Conservation (phyloP, 1,140 invertebrate genomes). For the Drosophila hydei region DNA sequence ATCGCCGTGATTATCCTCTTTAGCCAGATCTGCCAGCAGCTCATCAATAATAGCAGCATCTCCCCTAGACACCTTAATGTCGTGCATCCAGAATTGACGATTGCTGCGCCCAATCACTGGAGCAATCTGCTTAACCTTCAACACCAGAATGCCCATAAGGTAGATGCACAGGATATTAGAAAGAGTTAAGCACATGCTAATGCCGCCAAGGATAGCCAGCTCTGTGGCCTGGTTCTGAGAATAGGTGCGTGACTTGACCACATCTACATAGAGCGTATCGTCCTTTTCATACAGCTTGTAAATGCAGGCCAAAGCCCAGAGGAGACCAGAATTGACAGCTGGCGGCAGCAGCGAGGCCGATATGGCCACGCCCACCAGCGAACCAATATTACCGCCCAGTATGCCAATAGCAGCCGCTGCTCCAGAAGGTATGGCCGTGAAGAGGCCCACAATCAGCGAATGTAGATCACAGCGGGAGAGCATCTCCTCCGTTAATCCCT, state of each 20-base stretch:
- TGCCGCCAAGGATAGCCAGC: conserved; percentile 86
- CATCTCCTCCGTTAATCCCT: conserved; percentile 90
- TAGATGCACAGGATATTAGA: conserved; percentile 91
- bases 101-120: conserved; percentile 85
- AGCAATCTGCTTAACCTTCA: conserved; percentile 91
- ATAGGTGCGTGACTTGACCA: conserved; percentile 84
- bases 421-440: conserved; percentile 90
- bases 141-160: conserved; percentile 87
- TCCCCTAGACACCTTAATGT: conserved; percentile 86
- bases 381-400: conserved; percentile 89
- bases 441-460: conserved; percentile 87
- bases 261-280: conserved; percentile 77
- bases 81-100: conserved; percentile 88
- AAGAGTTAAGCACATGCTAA: conserved; percentile 89
- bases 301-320: conserved; percentile 88
- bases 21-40: conserved; percentile 61
- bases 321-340: conserved; percentile 89
- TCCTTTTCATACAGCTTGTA: conserved; percentile 84
- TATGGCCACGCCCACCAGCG: conserved; percentile 92
- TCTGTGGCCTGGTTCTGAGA: conserved; percentile 86
- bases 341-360: conserved; percentile 91
- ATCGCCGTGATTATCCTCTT: conserved; percentile 60
- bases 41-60: conserved; percentile 74
- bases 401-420: conserved; percentile 90
- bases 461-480: conserved; percentile 87